Evolutionary conservation across 92 coral and sea anemone species (phyloP), one percentile per base, ranked within the genome.

Genomic region (Parazoanthus darwini): DNA sequence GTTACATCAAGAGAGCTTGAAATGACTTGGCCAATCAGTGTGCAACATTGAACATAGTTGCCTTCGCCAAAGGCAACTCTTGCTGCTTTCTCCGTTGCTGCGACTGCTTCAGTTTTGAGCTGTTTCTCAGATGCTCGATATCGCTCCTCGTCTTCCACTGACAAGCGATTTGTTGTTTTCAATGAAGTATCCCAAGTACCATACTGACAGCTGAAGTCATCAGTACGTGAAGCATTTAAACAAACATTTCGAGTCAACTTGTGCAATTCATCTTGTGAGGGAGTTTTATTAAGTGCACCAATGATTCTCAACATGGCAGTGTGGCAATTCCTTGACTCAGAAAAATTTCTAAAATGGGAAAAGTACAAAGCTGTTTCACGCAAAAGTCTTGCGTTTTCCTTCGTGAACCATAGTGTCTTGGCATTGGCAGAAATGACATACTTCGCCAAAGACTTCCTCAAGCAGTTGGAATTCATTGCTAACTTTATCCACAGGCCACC

Each of bases 311-410:
- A 39, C 42, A 39, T 39, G 42, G 42, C 42, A 2, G 2, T 39
- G 35, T 82, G 74, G 44, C 86, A 82, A 6, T 22, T 59, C 18
- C 54, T 58, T 10, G 86, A 37, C 20, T 82, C 86, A 0, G 51
- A 36, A 39, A 36, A 20, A 20, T 65, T 63, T 39, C 50, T 36
- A 11, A 65, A 82, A 9, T 82, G 75, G 1, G 8, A 4, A 82
- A 37, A 82, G 33, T 63, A 82, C 75, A 82, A 65, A 18, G 86
- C 86, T 82, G 58, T 59, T 82, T 82, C 86, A 37, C 86, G 74
- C 74, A 82, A 25, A 43, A 82, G 74, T 25, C 86, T 3, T 36
- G 86, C 86, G 2, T 68, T 82, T 43, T 58, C 86, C 18, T 65
- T 82, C 0, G 86, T 82, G 18, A 82, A 82, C 86, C 86, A 82